A percentile compares a stretch with the other conserved stretches of the same genome.
Evolutionary conservation across 2,888 invertebrate species (phyloP).

Genomic region (Pyralis farinalis): DNA sequence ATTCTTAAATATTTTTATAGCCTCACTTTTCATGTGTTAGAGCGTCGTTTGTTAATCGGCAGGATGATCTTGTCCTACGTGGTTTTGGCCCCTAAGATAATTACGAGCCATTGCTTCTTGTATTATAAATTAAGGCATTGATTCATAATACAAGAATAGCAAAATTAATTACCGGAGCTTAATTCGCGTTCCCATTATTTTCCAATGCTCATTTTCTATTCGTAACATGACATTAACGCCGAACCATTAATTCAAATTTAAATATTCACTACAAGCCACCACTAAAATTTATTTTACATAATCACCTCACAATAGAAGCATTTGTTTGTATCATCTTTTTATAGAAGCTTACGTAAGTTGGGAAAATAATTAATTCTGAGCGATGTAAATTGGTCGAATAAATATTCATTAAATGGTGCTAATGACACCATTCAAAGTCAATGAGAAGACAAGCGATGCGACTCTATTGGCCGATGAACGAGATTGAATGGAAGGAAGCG

Average conservation of each 20-base stretch:
- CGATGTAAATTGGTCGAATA: conserved; percentile 1
- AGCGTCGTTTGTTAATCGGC: too few species aligned
- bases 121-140: too few species aligned
- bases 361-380: conserved; percentile 1
- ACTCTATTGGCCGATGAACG: conserved; percentile 29
- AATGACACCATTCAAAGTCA: conserved; percentile 22
- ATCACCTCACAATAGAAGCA: not conserved
- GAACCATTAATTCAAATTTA: not conserved
- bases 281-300: not conserved
- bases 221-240: not conserved
- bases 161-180: too few species aligned
- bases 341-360: not conserved
- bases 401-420: conserved; percentile 12
- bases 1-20: too few species aligned
- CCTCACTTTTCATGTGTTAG: too few species aligned
- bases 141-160: too few species aligned
- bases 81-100: too few species aligned
- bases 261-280: not conserved
- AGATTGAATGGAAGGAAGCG: conserved; percentile 40
- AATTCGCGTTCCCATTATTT: too few species aligned
- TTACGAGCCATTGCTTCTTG: too few species aligned
- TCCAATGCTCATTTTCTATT: too few species aligned
- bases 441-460: conserved; percentile 22
- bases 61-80: too few species aligned
- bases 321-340: conserved; percentile 4